Evolutionary conservation across 2,797 vertebrate genomes (phyloP).

Genomic region (Halcyon leucocephala): DNA sequence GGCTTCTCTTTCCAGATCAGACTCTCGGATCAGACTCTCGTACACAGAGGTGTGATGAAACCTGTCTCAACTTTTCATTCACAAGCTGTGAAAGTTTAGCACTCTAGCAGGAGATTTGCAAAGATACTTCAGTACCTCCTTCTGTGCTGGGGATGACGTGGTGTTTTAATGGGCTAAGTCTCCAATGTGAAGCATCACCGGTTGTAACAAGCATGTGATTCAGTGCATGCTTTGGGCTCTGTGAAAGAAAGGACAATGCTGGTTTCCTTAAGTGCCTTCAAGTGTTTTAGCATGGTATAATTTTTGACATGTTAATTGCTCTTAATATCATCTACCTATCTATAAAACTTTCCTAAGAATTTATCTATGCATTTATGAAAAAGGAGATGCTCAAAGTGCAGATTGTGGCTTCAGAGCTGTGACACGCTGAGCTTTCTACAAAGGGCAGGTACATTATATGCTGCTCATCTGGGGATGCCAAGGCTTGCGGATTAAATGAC

Average conservation of each 20-base stretch:
- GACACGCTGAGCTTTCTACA: not conserved
- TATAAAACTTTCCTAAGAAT: not conserved
- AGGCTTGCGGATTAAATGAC: slow-evolving; percentile 1
- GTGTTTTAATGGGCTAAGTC: not conserved
- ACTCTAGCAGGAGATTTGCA: not conserved
- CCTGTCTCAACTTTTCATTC: not conserved
- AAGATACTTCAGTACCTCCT: not conserved
- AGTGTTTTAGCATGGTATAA: not conserved
- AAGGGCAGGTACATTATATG: not conserved
- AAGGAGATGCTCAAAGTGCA: not conserved
- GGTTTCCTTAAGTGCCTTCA: not conserved
- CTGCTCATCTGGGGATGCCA: not conserved
- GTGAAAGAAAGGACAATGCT: not conserved
- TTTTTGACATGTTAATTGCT: slow-evolving; percentile 44
- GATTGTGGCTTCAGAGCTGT: not conserved
- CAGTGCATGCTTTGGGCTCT: not conserved
- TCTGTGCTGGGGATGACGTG: not conserved
- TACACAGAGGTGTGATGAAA: not conserved
- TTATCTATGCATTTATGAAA: not conserved
- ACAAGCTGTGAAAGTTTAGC: not conserved
- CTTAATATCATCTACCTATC: not conserved
- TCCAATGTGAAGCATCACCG: not conserved
- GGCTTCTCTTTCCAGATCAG: not conserved
- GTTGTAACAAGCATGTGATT: not conserved
- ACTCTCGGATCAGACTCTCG: no score